A percentile compares a stretch with the other conserved stretches of the same genome.
These are phyloP conservation scores for Xestobium rufovillosum DNA, from an alignment of 2,888 invertebrate species.

Conservation along the genomic window DNA sequence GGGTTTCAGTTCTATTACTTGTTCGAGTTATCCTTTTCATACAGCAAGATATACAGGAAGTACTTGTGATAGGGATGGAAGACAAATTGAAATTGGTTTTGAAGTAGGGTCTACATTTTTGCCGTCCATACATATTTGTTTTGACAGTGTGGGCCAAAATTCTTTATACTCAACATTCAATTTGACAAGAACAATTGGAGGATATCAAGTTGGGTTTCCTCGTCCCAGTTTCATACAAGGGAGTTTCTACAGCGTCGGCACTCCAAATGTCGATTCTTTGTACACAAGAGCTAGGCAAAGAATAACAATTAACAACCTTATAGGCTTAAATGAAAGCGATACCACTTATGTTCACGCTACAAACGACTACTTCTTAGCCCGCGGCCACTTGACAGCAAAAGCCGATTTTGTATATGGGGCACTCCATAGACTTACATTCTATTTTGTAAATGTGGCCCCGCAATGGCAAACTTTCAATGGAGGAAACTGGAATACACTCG, in stretches of 20 bases:
- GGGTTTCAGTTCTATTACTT: constrained; percentile 42
- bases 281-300: constrained; percentile 33
- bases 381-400: constrained; percentile 55
- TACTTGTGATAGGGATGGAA: constrained; percentile 43
- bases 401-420: constrained; percentile 52
- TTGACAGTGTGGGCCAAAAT: constrained; percentile 45
- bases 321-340: constrained; percentile 28
- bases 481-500: constrained; percentile 49
- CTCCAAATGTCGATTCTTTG: constrained; percentile 28
- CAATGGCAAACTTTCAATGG: constrained; percentile 57
- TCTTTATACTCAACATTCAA: constrained; percentile 49
- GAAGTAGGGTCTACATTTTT: constrained; percentile 44
- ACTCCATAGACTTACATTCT: constrained; percentile 52
- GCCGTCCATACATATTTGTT: constrained; percentile 48
- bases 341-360: constrained; percentile 44
- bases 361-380: constrained; percentile 41
- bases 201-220: constrained; percentile 45
- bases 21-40: constrained; percentile 40
- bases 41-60: constrained; percentile 40
- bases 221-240: constrained; percentile 46
- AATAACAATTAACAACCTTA: constrained; percentile 30
- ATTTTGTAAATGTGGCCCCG: constrained; percentile 55
- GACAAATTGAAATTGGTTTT: constrained; percentile 49
- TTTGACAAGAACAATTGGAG: constrained; percentile 43
- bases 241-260: constrained; percentile 45